These are phyloP conservation scores for Macrobrachium nipponense DNA, from an alignment of 1,140 invertebrate species.

Conservation along the genomic window DNA sequence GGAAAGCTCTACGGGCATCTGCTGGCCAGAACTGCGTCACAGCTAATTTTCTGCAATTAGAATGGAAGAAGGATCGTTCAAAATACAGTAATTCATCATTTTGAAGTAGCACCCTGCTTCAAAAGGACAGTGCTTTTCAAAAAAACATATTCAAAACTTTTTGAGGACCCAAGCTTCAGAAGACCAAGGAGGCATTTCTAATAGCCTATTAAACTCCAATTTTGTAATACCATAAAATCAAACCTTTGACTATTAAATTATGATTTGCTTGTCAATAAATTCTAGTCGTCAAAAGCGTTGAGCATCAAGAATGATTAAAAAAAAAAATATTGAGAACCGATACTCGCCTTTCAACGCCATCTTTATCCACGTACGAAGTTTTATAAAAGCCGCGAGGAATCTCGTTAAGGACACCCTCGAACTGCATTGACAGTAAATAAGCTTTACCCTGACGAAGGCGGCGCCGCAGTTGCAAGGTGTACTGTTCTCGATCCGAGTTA, in stretches of 20 bases:
- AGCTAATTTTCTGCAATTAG: neutral
- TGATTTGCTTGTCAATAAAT: too few species aligned
- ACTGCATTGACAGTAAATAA: neutral
- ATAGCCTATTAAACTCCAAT: too few species aligned
- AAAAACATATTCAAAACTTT: too few species aligned
- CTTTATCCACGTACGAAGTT: neutral
- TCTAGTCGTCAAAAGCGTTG: neutral
- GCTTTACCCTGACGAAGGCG: slow-evolving; percentile 9
- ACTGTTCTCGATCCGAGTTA: neutral
- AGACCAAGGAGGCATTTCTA: too few species aligned
- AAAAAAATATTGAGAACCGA: neutral
- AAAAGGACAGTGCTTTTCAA: neutral
- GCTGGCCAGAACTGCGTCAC: slow-evolving; percentile 11
- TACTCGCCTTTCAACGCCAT: neutral
- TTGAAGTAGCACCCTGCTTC: neutral
- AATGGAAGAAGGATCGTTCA: neutral
- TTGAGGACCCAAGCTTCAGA: too few species aligned
- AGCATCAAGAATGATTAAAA: neutral
- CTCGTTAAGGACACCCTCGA: neutral
- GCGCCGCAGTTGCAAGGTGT: neutral
- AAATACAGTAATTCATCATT: neutral
- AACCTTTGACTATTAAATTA: too few species aligned
- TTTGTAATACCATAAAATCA: too few species aligned
- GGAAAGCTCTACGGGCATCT: slow-evolving; percentile 2
- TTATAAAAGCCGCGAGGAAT: neutral